Percentiles rank a stretch among this genome's conserved stretches.
Evolutionary conservation across 2,888 invertebrate genomes (phyloP).

Genomic region (Hydrotaea diabolus): DNA sequence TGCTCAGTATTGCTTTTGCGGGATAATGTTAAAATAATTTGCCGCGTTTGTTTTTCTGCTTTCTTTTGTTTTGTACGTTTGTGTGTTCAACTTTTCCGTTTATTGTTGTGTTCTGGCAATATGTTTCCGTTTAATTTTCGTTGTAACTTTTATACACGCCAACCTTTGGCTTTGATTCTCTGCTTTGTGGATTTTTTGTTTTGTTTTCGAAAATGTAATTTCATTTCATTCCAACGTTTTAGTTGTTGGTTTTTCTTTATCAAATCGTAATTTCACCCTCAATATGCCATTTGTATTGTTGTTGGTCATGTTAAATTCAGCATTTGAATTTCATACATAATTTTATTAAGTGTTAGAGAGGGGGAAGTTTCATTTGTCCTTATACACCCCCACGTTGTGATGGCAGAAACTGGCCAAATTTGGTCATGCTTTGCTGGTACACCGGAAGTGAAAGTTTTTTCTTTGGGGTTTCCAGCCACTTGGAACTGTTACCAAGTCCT

Average conservation of each 20-base stretch:
- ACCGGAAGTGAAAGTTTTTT: too few relatives aligned
- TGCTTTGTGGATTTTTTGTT: neutral
- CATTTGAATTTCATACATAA: too few relatives aligned
- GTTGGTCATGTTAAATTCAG: too few relatives aligned
- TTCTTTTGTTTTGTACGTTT: neutral
- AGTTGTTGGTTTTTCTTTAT: neutral
- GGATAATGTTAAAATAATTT: neutral
- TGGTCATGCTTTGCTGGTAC: too few relatives aligned
- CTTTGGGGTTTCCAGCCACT: too few relatives aligned
- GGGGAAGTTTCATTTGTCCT: too few relatives aligned
- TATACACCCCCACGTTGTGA: too few relatives aligned
- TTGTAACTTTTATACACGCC: neutral
- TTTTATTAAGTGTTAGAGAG: too few relatives aligned
- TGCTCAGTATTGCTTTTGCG: too few relatives aligned
- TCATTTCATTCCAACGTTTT: slow-evolving; percentile 11
- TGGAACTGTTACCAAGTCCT: neutral
- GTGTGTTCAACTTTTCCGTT: neutral
- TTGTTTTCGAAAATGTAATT: neutral
- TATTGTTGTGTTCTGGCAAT: slow-evolving; percentile 1
- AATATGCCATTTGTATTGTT: too few relatives aligned
- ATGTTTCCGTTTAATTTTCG: neutral
- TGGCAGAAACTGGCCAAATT: too few relatives aligned
- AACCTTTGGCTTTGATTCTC: neutral
- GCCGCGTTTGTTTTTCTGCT: neutral
- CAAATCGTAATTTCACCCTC: neutral